phyloP scores from a whole-genome alignment of 2,888 invertebrate species.

The Scaptodrosophila latifasciaeformis region DNA sequence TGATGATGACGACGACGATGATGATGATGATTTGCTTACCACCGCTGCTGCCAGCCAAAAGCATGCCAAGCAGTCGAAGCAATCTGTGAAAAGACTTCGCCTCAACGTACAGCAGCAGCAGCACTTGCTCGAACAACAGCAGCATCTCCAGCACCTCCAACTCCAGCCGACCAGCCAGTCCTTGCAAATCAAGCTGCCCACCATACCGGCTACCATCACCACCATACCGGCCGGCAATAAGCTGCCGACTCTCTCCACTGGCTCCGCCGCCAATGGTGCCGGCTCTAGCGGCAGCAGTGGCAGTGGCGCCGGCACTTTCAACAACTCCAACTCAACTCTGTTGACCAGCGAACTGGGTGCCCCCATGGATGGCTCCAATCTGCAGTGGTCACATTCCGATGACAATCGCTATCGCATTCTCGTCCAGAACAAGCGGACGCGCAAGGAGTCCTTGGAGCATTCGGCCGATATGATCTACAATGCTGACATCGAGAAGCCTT shows the following conservation, averaged over 20 bases:
- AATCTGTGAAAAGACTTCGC: conserved; percentile 27
- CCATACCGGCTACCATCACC: conserved; percentile 71
- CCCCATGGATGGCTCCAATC: conserved; percentile 43
- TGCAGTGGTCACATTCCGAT: conserved; percentile 60
- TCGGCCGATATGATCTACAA: conserved; percentile 75
- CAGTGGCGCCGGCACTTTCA: conserved; percentile 22
- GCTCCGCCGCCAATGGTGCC: conserved; percentile 46
- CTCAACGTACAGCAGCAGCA: conserved; percentile 47
- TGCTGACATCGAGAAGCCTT: conserved; percentile 75
- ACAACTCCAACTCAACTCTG: conserved; percentile 43
- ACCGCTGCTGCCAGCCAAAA: conserved; percentile 65
- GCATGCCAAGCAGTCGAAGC: conserved; percentile 56
- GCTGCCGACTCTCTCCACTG: conserved; percentile 54
- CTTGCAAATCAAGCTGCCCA: conserved; percentile 66
- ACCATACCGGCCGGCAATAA: conserved; percentile 51
- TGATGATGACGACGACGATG: conserved; percentile 68
- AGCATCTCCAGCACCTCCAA: conserved; percentile 65
- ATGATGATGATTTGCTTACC: conserved; percentile 69
- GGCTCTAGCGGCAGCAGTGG: too few species aligned
- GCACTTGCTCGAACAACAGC: conserved; percentile 62
- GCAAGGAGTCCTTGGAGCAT: conserved; percentile 74
- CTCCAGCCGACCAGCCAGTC: conserved; percentile 67
- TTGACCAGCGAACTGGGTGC: conserved; percentile 43
- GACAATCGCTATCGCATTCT: conserved; percentile 74
- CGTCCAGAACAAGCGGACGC: conserved; percentile 74